Evolutionary conservation across 2,888 invertebrate species (phyloP), one percentile per base, ranked within the genome.

Genomic region (Lithophane semibrunnea): DNA sequence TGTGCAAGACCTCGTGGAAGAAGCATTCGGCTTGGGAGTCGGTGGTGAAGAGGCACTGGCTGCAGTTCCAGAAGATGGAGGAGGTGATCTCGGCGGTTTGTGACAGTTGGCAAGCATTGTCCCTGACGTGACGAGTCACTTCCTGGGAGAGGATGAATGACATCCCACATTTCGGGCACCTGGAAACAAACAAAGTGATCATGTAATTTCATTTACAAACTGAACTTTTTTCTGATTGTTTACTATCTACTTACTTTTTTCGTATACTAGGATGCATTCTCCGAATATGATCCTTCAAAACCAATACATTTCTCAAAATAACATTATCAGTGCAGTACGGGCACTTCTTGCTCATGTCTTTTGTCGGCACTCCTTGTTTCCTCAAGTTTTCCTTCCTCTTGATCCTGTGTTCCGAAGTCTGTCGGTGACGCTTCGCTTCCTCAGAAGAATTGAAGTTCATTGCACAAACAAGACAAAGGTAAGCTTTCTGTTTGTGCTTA

Each of bases 141-240:
- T 98, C 98, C 96, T 98, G 98, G 1, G 98, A 97, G 0, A 98
- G 95, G 0, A 97, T 97, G 90, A 98, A 98, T 18, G 96, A 94
- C 91, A 97, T 94, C 0, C 98, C 98, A 88, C 98, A 98, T 86
- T 97, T 97, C 0, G 98, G 97, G 90, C 98, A 98, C 76, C 98
- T 97, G 93, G 37, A 68, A 80, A 68, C 3, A 64, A 96, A 95
- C 81, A 75, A 79, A 70, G 3, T 77, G 21, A 58, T 63, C 13
- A 29, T 42, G 16, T 42, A 68, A 13, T 24, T 13, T 44, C 2
- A 13, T 24, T 47, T 18, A 37, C 13, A 61, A 21, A 7, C 0
- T 1, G 12, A 24, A 13, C 7, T 4, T 60, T 9, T 61, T 21
- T 58, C 5, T 24, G n/a, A 16, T 42, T 18, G 7, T 9, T 9